These are phyloP conservation scores for Leucoma salicis DNA, from an alignment of 2,888 invertebrate genomes.

Conservation along the genomic window DNA sequence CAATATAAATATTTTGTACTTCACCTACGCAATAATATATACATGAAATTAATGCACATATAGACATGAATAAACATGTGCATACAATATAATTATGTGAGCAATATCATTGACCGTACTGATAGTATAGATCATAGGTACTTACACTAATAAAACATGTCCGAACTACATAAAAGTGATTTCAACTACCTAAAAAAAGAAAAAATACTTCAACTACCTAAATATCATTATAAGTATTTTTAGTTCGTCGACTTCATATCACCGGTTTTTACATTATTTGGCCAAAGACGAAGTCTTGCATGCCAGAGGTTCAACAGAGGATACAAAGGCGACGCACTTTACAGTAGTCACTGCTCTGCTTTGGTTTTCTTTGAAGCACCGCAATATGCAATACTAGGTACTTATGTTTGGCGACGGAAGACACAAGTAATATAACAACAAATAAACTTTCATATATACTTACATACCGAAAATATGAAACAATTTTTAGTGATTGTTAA, in stretches of 20 bases:
- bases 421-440: no score
- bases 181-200: conserved; percentile 15
- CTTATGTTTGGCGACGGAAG: conserved; percentile 34
- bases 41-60: conserved; percentile 30
- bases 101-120: conserved; percentile 44
- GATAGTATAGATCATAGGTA: conserved; percentile 17
- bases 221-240: conserved; percentile 18
- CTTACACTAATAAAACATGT: conserved; percentile 28
- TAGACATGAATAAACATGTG: conserved; percentile 42
- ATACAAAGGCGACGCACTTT: conserved; percentile 14
- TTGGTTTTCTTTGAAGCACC: conserved; percentile 20
- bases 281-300: conserved; percentile 14
- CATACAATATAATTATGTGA: conserved; percentile 57
- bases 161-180: conserved; percentile 31
- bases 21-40: conserved; percentile 37
- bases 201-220: no score
- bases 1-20: conserved; percentile 55
- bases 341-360: conserved; percentile 7
- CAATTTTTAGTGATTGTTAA: no score
- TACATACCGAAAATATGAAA: no score
- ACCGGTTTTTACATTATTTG: conserved; percentile 14
- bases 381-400: conserved; percentile 15
- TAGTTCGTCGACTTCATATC: conserved; percentile 12
- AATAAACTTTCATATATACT: no score
- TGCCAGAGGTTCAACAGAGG: conserved; percentile 7